Conservation (phyloP, 2,113 vertebrate species). For the Bolborhynchus lineola region DNA sequence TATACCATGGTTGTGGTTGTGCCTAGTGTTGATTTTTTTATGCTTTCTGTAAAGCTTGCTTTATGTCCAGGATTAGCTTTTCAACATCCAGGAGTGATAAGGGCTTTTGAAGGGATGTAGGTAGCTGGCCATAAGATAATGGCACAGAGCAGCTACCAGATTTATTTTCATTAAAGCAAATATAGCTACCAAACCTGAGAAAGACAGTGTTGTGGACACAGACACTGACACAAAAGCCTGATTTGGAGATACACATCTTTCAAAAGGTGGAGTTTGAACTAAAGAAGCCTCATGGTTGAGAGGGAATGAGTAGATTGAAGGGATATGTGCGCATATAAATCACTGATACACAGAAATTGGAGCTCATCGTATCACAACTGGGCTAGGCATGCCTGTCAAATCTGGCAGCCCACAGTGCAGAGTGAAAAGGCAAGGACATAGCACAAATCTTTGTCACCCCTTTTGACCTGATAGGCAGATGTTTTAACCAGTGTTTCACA, state of each 20-base stretch:
- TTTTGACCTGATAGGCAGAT: neutral
- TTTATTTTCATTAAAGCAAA: neutral
- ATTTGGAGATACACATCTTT: neutral
- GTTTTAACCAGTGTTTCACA: neutral
- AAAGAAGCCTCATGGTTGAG: neutral
- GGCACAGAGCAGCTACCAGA: neutral
- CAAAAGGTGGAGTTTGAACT: neutral
- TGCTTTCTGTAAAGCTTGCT: conserved; percentile 37
- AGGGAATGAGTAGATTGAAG: neutral
- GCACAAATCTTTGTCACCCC: neutral
- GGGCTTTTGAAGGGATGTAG: neutral
- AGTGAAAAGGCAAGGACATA: neutral
- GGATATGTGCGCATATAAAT: neutral
- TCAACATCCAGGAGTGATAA: conserved; percentile 15
- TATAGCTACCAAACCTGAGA: neutral
- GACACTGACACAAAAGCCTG: rapidly evolving
- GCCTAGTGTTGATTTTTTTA: conserved; percentile 46
- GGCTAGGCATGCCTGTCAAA: neutral
- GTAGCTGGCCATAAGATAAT: conserved; percentile 16
- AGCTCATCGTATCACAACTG: neutral
- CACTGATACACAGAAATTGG: neutral
- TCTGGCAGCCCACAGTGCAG: neutral
- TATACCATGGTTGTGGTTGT: neutral
- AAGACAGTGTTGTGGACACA: neutral
- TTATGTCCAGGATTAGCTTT: conserved; percentile 53